phyloP scores from a whole-genome alignment of 1,140 invertebrate species.

The Notospermus geniculatus region DNA sequence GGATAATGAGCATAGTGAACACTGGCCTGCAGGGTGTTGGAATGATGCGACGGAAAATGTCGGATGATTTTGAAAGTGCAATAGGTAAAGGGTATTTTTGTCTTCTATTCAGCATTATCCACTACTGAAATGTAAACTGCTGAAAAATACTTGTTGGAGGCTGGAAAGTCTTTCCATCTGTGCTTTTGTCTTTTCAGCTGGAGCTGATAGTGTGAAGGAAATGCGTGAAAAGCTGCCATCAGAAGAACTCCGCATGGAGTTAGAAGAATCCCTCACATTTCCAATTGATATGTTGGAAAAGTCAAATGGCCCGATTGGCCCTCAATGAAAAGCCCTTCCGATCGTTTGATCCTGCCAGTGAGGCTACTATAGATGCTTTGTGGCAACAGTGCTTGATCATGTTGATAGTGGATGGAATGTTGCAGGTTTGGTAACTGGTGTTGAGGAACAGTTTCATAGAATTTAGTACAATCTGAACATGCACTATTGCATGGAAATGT shows the following conservation, averaged over 20 bases:
- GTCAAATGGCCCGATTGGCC: constrained; percentile 1
- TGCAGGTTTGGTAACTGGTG: no score
- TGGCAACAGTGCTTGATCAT: constrained; percentile 6
- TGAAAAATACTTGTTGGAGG: no score
- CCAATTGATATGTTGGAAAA: constrained; percentile 2
- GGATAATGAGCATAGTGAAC: constrained; percentile 19
- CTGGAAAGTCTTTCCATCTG: no score
- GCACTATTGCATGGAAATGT: no score
- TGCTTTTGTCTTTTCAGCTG: neutral
- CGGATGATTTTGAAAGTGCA: constrained; percentile 1
- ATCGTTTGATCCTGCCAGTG: constrained; percentile 8
- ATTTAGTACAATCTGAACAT: no score
- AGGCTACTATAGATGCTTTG: constrained; percentile 1
- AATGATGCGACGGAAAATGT: neutral
- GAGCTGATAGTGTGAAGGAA: neutral
- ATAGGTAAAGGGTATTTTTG: no score
- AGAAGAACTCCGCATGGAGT: neutral
- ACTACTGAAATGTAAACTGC: no score
- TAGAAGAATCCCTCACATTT: constrained; percentile 4
- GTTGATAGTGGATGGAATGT: neutral
- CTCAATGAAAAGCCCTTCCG: constrained; percentile 5
- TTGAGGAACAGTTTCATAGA: no score
- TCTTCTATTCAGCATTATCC: no score
- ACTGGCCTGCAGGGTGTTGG: constrained; percentile 19
- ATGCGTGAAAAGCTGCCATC: constrained; percentile 6